Evolutionary conservation across 2,113 vertebrate genomes (phyloP), one percentile per base, ranked within the genome.

Genomic region (Ranitomeya variabilis): DNA sequence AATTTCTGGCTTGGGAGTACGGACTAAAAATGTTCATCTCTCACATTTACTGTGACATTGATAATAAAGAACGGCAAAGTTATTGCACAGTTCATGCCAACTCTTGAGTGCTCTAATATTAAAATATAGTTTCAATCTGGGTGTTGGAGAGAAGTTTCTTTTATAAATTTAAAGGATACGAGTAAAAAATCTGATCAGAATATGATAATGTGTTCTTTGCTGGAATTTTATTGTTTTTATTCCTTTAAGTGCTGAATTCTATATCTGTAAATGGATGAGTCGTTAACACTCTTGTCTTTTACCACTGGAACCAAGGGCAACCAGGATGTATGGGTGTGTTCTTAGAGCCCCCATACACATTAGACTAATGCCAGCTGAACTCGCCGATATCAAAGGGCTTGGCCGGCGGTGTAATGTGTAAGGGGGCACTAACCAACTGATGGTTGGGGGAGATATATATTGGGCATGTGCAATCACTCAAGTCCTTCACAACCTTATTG

Each of bases 31-130:
- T 86, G 79, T 79, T 7, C 85, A 77, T 45, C 85, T 62, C 37
- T 51, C 45, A 64, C 57, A 86, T 86, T 86, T 64, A 86, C 73
- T 64, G 23, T 79, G 85, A 86, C 85, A 86, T 73, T 79, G 73
- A 78, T 86, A 78, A 86, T 86, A 74, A 84, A 78, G 71, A 59
- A 52, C 54, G 86, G 18, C 16, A 89, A 76, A 90, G 78, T 79
- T 80, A 64, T 89, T 62, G 5, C 69, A 79, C 0, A 21, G 2
- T 80, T 51, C 80, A 86, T 82, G 84, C 73, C 82, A 89, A 16
- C 18, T 18, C 57, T 77, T 89, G 19, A 88, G 55, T 85, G 57
- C 80, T 59, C 7, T 67, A 80, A 14, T 69, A 2, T 14, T 73
- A 0, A 82, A 59, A 59, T 87, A 78, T 82, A 52, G 4, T 31